Conservation (phyloP, 2,888 invertebrate species). For the Malacosoma neustria region DNA sequence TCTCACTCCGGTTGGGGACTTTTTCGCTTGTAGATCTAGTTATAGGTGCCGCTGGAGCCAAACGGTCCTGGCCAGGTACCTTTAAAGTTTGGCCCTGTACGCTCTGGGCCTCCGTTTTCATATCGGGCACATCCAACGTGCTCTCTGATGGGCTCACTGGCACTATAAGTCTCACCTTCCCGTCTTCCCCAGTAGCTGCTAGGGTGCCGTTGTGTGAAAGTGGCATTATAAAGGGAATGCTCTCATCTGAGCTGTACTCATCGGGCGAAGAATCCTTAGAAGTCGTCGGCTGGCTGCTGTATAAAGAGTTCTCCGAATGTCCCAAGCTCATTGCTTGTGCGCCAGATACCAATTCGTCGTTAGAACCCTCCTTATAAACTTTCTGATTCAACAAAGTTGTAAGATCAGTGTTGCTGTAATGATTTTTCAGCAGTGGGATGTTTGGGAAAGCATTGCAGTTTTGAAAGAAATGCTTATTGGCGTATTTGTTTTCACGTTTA, state of each 20-base stretch:
- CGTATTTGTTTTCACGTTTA: conserved; percentile 25
- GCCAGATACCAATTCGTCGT: conserved; percentile 28
- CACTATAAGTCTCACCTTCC: conserved; percentile 76
- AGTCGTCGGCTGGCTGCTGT: conserved; percentile 57
- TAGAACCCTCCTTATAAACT: conserved; percentile 32
- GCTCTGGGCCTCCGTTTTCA: conserved; percentile 28
- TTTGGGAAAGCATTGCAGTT: conserved; percentile 58
- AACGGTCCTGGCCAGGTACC: conserved; percentile 57
- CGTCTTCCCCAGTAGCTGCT: conserved; percentile 76
- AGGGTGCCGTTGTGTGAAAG: conserved; percentile 77
- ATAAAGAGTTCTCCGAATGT: conserved; percentile 47
- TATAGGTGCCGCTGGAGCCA: conserved; percentile 78
- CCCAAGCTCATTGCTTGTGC: conserved; percentile 54
- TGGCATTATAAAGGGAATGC: conserved; percentile 79
- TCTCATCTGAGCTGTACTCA: conserved; percentile 51
- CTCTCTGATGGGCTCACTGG: conserved; percentile 73
- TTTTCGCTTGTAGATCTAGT: conserved; percentile 89
- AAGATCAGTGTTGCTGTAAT: conserved; percentile 48
- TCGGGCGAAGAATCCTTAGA: conserved; percentile 62
- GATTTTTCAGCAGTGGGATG: conserved; percentile 48
- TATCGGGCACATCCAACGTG: conserved; percentile 37
- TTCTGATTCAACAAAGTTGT: conserved; percentile 37
- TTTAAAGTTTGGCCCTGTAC: conserved; percentile 68
- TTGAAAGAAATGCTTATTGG: conserved; percentile 51
- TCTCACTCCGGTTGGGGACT: conserved; percentile 88